Base-by-base conservation (phyloP, 2,888 invertebrate species). In the Bellardia bayeri region DNA sequence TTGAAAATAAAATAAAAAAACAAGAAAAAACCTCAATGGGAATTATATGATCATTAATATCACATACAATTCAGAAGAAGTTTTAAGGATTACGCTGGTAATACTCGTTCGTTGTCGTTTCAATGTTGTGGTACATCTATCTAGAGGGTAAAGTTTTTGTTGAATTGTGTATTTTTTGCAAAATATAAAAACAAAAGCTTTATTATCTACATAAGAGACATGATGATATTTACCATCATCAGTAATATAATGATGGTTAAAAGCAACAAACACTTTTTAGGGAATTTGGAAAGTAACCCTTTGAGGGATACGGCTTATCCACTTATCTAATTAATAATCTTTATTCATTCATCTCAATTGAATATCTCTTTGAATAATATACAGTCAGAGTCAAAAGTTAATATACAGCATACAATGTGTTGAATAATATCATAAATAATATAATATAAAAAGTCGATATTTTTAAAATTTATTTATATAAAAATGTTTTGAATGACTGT, bases 11-110 rank as follows among this genome's bases (percentile, higher is more conserved):
- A 51, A 42, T n/a, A n/a, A 23, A 51, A 37, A 49, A 40, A 30
- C 13, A 56, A 45, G 11, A 71, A 45, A 14, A 49, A 49, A 23
- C 23, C 30, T 68, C 49, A 68, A 66, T 69, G 61, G 63, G 54
- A 71, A 69, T 83, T 76, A 69, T 64, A 64, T 69, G 68, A 76
- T 82, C 82, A 69, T 76, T 76, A 76, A 76, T 68, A 75, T 82
- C 82, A 23, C 82, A 82, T 68, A 75, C 51, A 75, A 68, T 75
- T 82, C 61, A 14, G 45, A 64, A 56, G 33, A 30, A 33, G 54
- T 72, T 81, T 64, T 72, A 63, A 71, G 71, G 69, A 61, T 80
- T 63, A 71, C 78, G 49, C 2, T 71, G 51, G 54, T 81, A 13
- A 45, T 45, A 45, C 13, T 45, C 45, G 64, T 40, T 80, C 40